A percentile compares a stretch with the other conserved stretches of the same genome.
Evolutionary conservation across 2,888 invertebrate genomes (phyloP).

Genomic region (Drosophila mayaguana): DNA sequence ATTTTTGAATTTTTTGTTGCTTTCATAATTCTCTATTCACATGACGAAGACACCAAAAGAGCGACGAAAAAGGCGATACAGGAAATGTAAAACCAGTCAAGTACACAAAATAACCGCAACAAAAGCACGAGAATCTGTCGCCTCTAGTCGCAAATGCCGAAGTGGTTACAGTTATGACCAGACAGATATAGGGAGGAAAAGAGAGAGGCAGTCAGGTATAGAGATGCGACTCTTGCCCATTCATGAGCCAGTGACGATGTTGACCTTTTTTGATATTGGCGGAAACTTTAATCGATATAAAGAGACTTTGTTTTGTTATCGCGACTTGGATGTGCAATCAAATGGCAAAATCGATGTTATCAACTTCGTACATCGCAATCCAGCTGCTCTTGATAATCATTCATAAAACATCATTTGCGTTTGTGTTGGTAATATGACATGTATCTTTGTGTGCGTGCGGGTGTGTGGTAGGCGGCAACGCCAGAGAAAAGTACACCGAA

Average conservation of each 20-base stretch:
- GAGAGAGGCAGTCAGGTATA: constrained; percentile 20
- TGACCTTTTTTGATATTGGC: constrained; percentile 72
- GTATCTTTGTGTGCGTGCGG: constrained; percentile 16
- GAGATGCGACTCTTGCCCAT: constrained; percentile 39
- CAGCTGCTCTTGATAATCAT: constrained; percentile 70
- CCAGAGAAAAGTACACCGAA: constrained; percentile 79
- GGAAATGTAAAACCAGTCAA: constrained; percentile 76
- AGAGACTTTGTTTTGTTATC: constrained; percentile 44
- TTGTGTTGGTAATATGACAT: constrained; percentile 41
- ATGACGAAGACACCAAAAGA: constrained; percentile 33
- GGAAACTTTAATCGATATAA: constrained; percentile 60
- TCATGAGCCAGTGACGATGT: constrained; percentile 52
- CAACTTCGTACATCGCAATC: constrained; percentile 48
- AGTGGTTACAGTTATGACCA: constrained; percentile 51
- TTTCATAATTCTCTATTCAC: constrained; percentile 66
- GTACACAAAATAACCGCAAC: constrained; percentile 65
- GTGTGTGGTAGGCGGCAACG: constrained; percentile 58
- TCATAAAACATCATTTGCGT: constrained; percentile 69
- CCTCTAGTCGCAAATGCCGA: constrained; percentile 39
- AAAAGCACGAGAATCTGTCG: constrained; percentile 43
- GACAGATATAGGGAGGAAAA: constrained; percentile 8
- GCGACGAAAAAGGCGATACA: constrained; percentile 69
- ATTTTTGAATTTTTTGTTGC: constrained; percentile 39
- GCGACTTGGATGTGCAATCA: constrained; percentile 27
- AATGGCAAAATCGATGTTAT: constrained; percentile 58